Conservation (phyloP, 2,888 invertebrate species). For the Crepidodera aurea region DNA sequence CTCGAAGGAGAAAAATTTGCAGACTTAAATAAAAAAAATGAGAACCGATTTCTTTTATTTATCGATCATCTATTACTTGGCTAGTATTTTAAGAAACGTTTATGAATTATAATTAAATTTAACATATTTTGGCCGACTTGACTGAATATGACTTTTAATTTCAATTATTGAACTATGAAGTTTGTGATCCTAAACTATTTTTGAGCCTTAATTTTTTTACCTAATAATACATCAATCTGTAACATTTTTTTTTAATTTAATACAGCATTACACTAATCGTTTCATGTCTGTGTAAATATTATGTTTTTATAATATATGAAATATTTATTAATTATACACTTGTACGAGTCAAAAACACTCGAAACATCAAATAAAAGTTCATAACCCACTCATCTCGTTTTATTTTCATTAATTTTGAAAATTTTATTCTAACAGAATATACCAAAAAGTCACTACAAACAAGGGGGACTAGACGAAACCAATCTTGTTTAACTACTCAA, state of each 20-base stretch:
- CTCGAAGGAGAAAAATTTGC: no score
- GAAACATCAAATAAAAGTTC: slow-evolving; percentile 56
- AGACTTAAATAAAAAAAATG: no score
- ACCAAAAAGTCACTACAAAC: no score
- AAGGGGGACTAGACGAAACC: no score
- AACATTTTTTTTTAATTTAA: slow-evolving; percentile 47
- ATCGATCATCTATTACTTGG: no score
- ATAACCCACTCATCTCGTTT: slow-evolving; percentile 49
- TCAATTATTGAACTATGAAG: slow-evolving; percentile 31
- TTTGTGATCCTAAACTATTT: slow-evolving; percentile 35
- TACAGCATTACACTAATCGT: slow-evolving; percentile 56
- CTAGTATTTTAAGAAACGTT: no score
- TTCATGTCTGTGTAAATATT: slow-evolving; percentile 61
- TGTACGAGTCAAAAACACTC: slow-evolving; percentile 51
- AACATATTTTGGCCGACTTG: slow-evolving; percentile 23
- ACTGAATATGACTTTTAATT: slow-evolving; percentile 29
- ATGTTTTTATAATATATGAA: slow-evolving; percentile 61
- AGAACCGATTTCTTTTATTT: no score
- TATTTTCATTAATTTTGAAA: slow-evolving; percentile 16
- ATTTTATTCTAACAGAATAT: no score
- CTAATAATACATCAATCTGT: slow-evolving; percentile 47
- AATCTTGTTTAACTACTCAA: no score
- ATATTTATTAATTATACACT: slow-evolving; percentile 61
- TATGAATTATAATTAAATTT: no score
- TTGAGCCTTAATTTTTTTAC: slow-evolving; percentile 43